These are phyloP conservation scores for Hippopotamus amphibius DNA, from an alignment of 2,113 vertebrate genomes.

Conservation along the genomic window DNA sequence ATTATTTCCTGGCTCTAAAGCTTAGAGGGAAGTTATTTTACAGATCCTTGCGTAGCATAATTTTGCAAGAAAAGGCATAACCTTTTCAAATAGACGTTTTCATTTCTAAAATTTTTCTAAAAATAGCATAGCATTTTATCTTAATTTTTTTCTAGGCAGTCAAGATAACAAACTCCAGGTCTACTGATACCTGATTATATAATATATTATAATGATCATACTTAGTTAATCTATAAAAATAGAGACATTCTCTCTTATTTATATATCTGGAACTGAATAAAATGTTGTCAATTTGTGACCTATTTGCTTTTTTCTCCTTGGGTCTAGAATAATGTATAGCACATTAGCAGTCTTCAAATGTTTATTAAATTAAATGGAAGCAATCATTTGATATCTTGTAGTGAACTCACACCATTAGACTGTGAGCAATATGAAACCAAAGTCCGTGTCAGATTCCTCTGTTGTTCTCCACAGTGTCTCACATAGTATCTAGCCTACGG, in stretches of 20 bases:
- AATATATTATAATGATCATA: not conserved
- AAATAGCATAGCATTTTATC: not conserved
- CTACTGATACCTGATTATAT: not conserved
- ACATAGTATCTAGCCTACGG: not conserved
- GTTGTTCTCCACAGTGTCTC: not conserved
- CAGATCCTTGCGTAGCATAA: not conserved
- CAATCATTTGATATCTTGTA: not conserved
- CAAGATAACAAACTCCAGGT: not conserved
- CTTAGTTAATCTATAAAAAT: not conserved
- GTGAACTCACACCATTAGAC: not conserved
- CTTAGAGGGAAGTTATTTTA: not conserved
- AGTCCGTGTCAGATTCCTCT: not conserved
- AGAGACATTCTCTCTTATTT: not conserved
- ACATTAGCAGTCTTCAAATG: not conserved
- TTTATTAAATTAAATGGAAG: not conserved
- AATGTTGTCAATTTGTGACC: not conserved
- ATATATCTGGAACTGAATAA: not conserved
- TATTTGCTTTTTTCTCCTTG: constrained; percentile 24
- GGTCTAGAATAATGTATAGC: not conserved
- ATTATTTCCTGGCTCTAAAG: not conserved
- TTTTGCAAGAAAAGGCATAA: not conserved
- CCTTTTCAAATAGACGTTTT: constrained; percentile 24
- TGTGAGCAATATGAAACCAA: not conserved
- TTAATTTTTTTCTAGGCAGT: not conserved
- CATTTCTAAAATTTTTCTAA: not conserved